These are phyloP conservation scores for Coremacera marginata DNA, from an alignment of 2,888 invertebrate genomes.

Conservation along the genomic window DNA sequence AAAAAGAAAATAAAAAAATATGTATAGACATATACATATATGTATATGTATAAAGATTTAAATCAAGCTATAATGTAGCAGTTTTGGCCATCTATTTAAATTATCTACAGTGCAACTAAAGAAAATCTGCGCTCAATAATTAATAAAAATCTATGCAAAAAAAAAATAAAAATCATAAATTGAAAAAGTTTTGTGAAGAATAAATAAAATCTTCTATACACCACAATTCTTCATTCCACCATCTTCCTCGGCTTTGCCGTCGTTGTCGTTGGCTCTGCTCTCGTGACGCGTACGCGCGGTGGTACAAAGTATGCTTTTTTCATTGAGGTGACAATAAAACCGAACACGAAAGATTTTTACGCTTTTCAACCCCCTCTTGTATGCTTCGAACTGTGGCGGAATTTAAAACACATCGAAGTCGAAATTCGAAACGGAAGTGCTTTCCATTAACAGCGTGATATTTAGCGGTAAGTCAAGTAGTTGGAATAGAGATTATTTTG, in stretches of 20 bases:
- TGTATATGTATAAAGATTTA: too few relatives aligned
- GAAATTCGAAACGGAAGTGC: conserved; percentile 11
- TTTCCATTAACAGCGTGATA: neutral
- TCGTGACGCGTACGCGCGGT: neutral
- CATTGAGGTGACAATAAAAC: neutral
- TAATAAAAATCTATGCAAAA: neutral
- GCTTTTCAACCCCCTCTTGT: conserved; percentile 2
- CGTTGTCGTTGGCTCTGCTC: neutral
- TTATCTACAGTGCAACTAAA: too few relatives aligned
- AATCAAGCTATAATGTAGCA: too few relatives aligned
- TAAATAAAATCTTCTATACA: conserved; percentile 60
- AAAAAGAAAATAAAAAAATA: neutral
- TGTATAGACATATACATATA: too few relatives aligned
- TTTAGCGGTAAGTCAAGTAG: conserved; percentile 2
- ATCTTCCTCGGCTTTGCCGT: conserved; percentile 10
- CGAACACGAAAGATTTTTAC: neutral
- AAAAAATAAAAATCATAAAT: neutral
- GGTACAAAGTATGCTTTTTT: neutral
- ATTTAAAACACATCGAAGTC: neutral
- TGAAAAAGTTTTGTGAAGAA: neutral
- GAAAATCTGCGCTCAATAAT: neutral
- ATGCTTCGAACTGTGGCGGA: conserved; percentile 10
- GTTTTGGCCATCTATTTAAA: too few relatives aligned
- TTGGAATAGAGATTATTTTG: neutral
- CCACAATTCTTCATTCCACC: conserved; percentile 57